Evolutionary conservation across 2,797 vertebrate genomes (phyloP), one percentile per base, ranked within the genome.

Genomic region (Sphenopsis melanotis): DNA sequence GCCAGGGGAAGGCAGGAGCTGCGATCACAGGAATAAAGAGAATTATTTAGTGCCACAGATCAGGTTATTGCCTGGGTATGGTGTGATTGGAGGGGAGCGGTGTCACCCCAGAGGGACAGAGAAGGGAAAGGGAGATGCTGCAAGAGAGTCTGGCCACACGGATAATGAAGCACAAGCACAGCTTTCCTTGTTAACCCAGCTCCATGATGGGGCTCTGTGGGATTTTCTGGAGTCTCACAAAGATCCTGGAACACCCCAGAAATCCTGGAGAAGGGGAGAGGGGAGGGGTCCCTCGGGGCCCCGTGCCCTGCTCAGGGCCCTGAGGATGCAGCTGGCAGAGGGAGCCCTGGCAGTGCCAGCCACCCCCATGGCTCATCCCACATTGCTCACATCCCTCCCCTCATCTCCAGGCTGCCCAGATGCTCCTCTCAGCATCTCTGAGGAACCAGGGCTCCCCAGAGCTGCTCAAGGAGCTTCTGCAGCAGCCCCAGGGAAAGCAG

Each of bases 131-230:
- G 53, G 53, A 82, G 24, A 56, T 13, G 15, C 32, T 68, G 30
- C 66, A 46, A 6, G 46, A 24, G 30, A 39, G 4, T 41, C 39
- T 47, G 29, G 22, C 12, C 27, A 34, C 1, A 3, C 17, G 24
- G 60, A 57, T 46, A 50, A 37, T 12, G 29, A 37, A 27, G 22
- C 15, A 41, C 22, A 46, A 70, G 26, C 64, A 32, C 47, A 41
- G 20, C 46, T 59, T 16, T 14, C 36, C 47, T 66, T 0, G 0
- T 46, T 59, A 76, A 9, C 22, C 34, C 0, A 0, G 56, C 14
- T 39, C 24, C 1, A 0, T 6, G 12, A 12, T 0, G 15, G 47
- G 46, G 34, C 57, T 37, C 69, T 15, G 15, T 0, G 13, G 47
- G 52, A 39, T 77, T 68, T 50, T 37, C 15, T 63, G 23, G 44